Evolutionary conservation across 2,888 invertebrate genomes (phyloP).

Genomic region (Anthoptus insignis): DNA sequence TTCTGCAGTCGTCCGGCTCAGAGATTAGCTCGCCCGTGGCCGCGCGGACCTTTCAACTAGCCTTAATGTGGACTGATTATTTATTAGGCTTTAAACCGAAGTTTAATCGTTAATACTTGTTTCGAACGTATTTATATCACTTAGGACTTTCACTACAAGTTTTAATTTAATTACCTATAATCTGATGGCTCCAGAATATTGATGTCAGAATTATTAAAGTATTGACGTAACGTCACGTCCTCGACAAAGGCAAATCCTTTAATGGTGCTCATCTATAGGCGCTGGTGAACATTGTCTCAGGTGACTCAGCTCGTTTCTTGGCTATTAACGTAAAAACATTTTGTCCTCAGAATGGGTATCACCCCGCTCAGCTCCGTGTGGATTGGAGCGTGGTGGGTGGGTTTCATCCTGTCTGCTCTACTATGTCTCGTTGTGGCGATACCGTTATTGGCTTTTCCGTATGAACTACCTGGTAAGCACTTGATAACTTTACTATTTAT

Average conservation of each 20-base stretch:
- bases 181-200: no score
- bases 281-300: no score
- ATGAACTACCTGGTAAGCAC: constrained; percentile 89
- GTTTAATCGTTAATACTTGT: no score
- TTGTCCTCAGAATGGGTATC: constrained; percentile 87
- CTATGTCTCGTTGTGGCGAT: constrained; percentile 90
- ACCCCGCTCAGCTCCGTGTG: constrained; percentile 91
- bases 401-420: constrained; percentile 90
- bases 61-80: constrained; percentile 33
- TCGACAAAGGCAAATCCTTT: no score
- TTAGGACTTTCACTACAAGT: no score
- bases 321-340: not conserved
- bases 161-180: no score
- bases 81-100: no score
- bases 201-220: no score
- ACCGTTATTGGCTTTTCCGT: constrained; percentile 92
- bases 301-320: not conserved
- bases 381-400: constrained; percentile 97
- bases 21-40: constrained; percentile 17
- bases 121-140: no score
- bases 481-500: no score
- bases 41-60: not conserved
- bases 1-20: constrained; percentile 10
- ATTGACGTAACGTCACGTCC: no score
- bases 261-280: no score